Evolutionary conservation across 2,113 vertebrate genomes (phyloP), one percentile per base, ranked within the genome.

Genomic region (Stictonetta naevosa): DNA sequence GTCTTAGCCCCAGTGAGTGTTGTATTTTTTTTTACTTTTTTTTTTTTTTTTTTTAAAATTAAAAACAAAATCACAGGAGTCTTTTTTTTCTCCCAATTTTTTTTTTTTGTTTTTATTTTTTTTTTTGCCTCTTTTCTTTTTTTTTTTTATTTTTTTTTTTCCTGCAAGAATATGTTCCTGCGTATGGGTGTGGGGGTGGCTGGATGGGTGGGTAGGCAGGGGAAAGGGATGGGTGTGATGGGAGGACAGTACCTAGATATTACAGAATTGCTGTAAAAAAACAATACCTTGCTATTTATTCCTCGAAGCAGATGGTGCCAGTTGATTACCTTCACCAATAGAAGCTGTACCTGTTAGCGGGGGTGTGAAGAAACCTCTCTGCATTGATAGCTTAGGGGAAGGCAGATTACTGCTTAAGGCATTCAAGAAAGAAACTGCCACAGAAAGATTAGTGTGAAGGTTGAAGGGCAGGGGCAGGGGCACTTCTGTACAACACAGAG

Each of bases 281-380:
- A n/a, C n/a, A n/a, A 83, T 83, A 85, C 69, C 83, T 73, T 46
- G 50, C 74, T 93, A 87, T 95, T 96, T 94, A 87, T 94, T 92
- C 63, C 83, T 85, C 2, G 0, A 85, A 86, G 52, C 93, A 96
- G 96, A 87, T 94, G 88, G 91, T 91, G 53, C 53, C 86, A 50
- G 50, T 74, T 89, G 53, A 83, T 92, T 93, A 87, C 83, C 74
- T 92, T 93, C 83, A 67, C 31, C 50, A 69, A 63, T 0, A 91
- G 83, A 73, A 84, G 25, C 58, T 87, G 90, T 88, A 89, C 86
- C 86, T 84, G 53, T 42, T 59, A 76, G 92, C 5, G 13, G 80
- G 91, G 74, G 77, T 95, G 86, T 82, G 77, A 94, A 92, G 73
- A 89, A 92, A 84, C 8, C 1, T 60, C 50, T 88, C 90, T 66